These are phyloP conservation scores for Illadopsis cleaveri DNA, from an alignment of 2,113 vertebrate species.

Conservation along the genomic window DNA sequence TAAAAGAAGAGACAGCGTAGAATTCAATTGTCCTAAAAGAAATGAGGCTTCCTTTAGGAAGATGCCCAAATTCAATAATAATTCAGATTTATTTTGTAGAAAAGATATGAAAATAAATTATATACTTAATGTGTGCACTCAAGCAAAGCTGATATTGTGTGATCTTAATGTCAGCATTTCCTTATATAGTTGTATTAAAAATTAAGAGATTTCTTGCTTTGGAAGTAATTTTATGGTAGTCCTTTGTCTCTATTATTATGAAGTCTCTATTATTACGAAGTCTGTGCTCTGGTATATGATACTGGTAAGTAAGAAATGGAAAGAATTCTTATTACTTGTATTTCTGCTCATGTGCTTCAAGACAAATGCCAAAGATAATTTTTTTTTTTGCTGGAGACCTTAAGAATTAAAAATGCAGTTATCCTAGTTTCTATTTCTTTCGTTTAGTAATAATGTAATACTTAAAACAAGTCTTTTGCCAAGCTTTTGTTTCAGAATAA, in stretches of 20 bases:
- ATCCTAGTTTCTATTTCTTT: conserved; percentile 55
- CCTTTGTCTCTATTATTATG: background rate
- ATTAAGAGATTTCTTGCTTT: background rate
- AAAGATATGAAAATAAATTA: background rate
- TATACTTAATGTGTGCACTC: background rate
- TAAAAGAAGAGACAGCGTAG: background rate
- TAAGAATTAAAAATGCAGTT: conserved; percentile 36
- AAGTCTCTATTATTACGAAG: background rate
- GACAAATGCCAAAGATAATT: background rate
- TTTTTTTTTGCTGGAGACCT: background rate
- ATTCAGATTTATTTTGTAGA: background rate
- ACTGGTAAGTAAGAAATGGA: background rate
- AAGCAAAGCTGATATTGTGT: background rate
- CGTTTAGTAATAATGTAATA: conserved; percentile 39
- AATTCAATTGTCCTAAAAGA: background rate
- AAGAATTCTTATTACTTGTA: background rate
- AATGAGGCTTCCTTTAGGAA: background rate
- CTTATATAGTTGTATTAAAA: background rate
- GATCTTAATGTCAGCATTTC: background rate
- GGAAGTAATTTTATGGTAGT: background rate
- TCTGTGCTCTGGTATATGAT: background rate
- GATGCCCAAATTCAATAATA: background rate
- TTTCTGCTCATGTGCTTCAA: background rate
- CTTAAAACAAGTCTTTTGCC: conserved; percentile 35
- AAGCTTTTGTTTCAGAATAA: conserved; percentile 72